Conservation (phyloP, 2,888 invertebrate species). For the Caenorhabditis doughertyi region DNA sequence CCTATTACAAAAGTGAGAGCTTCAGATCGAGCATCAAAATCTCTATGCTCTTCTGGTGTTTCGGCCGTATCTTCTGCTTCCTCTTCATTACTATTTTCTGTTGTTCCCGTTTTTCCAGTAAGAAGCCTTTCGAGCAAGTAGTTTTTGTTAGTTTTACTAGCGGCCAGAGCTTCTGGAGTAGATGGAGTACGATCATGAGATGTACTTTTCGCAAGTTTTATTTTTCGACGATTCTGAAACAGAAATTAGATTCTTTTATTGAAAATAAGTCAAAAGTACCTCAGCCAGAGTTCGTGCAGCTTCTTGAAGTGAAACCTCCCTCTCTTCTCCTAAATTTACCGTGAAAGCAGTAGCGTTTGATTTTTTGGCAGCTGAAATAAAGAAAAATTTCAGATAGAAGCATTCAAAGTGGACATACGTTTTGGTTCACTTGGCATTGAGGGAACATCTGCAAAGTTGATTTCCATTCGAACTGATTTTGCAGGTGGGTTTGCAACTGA, state of each 20-base stretch:
- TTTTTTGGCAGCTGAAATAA: slow-evolving; percentile 44
- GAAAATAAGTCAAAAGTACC: slow-evolving; percentile 17
- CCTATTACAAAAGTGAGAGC: slow-evolving; percentile 74
- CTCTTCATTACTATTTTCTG: slow-evolving; percentile 42
- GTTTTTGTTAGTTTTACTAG: slow-evolving; percentile 63
- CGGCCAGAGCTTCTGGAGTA: slow-evolving; percentile 35
- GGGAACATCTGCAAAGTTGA: slow-evolving; percentile 67
- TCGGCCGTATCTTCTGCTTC: slow-evolving; percentile 22
- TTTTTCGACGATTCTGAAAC: slow-evolving; percentile 49
- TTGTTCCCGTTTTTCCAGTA: slow-evolving; percentile 53
- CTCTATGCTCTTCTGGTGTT: slow-evolving; percentile 50
- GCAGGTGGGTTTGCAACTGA: slow-evolving; percentile 51
- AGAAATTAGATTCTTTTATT: not conserved
- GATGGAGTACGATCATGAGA: slow-evolving; percentile 50
- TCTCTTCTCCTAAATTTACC: slow-evolving; percentile 64
- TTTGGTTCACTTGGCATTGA: slow-evolving; percentile 49
- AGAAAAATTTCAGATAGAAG: slow-evolving; percentile 16
- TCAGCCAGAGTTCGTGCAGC: slow-evolving; percentile 69
- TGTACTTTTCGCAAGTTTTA: slow-evolving; percentile 47
- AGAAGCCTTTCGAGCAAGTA: slow-evolving; percentile 68
- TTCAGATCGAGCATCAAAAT: slow-evolving; percentile 69
- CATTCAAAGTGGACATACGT: slow-evolving; percentile 24
- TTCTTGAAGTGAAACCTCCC: slow-evolving; percentile 69
- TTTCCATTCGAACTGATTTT: slow-evolving; percentile 73
- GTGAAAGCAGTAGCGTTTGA: slow-evolving; percentile 71